phyloP scores from a whole-genome alignment of 2,888 invertebrate genomes.

The Cryptophagus acutangulus region DNA sequence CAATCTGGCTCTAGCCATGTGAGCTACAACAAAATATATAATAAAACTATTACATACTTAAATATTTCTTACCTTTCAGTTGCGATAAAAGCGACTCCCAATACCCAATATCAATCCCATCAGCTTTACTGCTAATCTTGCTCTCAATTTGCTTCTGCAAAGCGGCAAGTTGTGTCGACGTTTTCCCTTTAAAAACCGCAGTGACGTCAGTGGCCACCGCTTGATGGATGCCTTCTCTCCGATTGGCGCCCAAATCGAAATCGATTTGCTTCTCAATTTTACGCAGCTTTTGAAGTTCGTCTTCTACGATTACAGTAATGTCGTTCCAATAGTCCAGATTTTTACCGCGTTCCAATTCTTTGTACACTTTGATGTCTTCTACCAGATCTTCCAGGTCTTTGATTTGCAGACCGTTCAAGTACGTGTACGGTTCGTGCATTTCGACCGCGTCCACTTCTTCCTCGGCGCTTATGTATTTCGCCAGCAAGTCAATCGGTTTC shows the following conservation, averaged over 20 bases:
- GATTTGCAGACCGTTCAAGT: slow-evolving; percentile 83
- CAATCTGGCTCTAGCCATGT: slow-evolving; percentile 88
- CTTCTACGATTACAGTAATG: slow-evolving; percentile 89
- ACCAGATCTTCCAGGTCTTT: slow-evolving; percentile 92
- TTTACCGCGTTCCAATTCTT: slow-evolving; percentile 83
- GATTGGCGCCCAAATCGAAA: slow-evolving; percentile 53
- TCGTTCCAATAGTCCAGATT: slow-evolving; percentile 94
- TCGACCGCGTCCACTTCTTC: slow-evolving; percentile 86
- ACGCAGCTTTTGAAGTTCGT: slow-evolving; percentile 82
- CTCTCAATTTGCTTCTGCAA: slow-evolving; percentile 79
- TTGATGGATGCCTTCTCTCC: slow-evolving; percentile 69
- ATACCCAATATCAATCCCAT: slow-evolving; percentile 93
- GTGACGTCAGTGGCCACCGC: slow-evolving; percentile 88
- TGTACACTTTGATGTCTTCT: slow-evolving; percentile 94
- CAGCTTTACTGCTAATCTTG: slow-evolving; percentile 78
- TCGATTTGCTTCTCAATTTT: slow-evolving; percentile 64
- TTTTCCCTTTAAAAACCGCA: slow-evolving; percentile 88
- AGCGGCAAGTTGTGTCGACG: slow-evolving; percentile 76
- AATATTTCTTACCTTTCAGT: slow-evolving; percentile 61
- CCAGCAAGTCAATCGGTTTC: slow-evolving; percentile 95
- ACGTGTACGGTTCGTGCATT: slow-evolving; percentile 97
- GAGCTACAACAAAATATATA: slow-evolving; percentile 52
- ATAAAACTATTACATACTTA: not conserved
- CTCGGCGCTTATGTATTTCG: slow-evolving; percentile 91
- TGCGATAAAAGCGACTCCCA: slow-evolving; percentile 97